Base-by-base conservation (phyloP, 1,140 invertebrate genomes). In the Diorhabda carinulata region DNA sequence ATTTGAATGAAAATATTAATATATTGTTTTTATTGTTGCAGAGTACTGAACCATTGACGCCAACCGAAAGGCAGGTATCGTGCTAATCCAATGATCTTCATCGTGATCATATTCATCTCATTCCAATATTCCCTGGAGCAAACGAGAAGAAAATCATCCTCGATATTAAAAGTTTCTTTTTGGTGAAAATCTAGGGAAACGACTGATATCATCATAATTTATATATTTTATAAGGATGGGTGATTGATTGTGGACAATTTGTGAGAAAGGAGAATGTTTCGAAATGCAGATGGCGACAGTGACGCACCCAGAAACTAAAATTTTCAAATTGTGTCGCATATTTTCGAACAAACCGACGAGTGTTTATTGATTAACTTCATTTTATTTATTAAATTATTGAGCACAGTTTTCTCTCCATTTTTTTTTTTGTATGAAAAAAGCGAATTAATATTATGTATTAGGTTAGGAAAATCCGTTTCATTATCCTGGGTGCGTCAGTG, bases 1-100 rank as follows among this genome's bases (percentile, higher is more conserved):
- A 25, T 25, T 25, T 25, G 25, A 25, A 25, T 25, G 25, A 25
- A 25, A 25, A 25, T 25, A 25, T 25, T 25, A 25, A 25, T 25
- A 25, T 25, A 25, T 25, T 56, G 68, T 74, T 68, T 73, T 75
- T 74, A 57, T 79, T 79, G 72, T 80, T 79, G 64, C 79, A 80
- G 79, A 79, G 72, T 68, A 73, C 77, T 61, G 79, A 80, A 74
- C 76, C 78, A 61, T 66, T 80, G 42, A 77, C 77, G 43, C 73
- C 78, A 52, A 75, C 76, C 70, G 79, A 79, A 62, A 73, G 78
- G 69, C 76, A 76, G 66, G 72, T 79, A 10, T 76, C 78, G 43
- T 79, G 78, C 67, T 79, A 73, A 74, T 43, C 2, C 3, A 44
- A 10, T 41, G n/a, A 47, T 67, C 41, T 44, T 40, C 42, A 10